Evolutionary conservation across 2,113 vertebrate species (phyloP).

Genomic region (Blennius ocellaris): DNA sequence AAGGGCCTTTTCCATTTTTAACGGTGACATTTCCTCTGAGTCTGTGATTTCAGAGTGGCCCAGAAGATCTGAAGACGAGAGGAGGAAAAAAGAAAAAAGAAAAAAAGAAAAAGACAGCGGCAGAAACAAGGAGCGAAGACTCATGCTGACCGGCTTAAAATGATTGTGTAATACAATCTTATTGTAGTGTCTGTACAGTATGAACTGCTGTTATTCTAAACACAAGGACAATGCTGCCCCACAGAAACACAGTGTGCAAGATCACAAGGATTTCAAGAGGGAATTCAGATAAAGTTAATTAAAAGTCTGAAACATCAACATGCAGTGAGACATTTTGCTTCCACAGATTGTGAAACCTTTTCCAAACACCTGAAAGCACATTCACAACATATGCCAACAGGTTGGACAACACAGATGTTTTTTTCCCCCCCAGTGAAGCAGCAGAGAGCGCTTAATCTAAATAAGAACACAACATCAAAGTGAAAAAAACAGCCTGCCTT

Average conservation of each 20-base stretch:
- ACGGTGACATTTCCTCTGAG: conserved; percentile 78
- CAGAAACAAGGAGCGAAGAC: conserved; percentile 15
- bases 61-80: conserved; percentile 58
- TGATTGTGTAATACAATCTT: conserved; percentile 23
- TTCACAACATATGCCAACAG: conserved; percentile 46
- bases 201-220: conserved; percentile 5
- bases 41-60: conserved; percentile 62
- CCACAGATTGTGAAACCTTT: conserved; percentile 58
- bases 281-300: conserved; percentile 30
- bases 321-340: conserved; percentile 34
- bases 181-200: conserved; percentile 4
- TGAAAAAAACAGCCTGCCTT: conserved; percentile 41
- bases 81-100: conserved; percentile 14
- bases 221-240: neutral
- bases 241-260: neutral
- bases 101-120: neutral
- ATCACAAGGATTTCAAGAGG: conserved; percentile 3
- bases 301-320: conserved; percentile 36
- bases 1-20: conserved; percentile 73
- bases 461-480: conserved; percentile 59
- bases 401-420: conserved; percentile 71
- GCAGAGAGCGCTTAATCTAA: conserved; percentile 50
- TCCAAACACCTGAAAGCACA: conserved; percentile 51
- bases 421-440: conserved; percentile 35
- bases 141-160: conserved; percentile 29